Percentiles rank a stretch among this genome's conserved stretches.
phyloP scores from a whole-genome alignment of 1,140 invertebrate species.

The Coboldia fuscipes region DNA sequence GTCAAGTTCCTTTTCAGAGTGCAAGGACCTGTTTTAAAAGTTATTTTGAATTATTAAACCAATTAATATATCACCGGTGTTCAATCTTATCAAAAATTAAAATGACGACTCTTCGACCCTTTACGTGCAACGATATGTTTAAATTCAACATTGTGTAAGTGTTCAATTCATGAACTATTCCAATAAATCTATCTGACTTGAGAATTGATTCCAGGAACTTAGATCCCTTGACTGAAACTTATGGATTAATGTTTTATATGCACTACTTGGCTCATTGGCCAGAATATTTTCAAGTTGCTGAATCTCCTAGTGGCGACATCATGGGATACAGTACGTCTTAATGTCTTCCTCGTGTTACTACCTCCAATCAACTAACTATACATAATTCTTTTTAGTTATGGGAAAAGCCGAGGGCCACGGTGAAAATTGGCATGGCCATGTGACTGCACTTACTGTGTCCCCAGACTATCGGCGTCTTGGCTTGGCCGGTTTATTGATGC shows the following conservation, averaged over 20 bases:
- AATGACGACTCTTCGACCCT: slow-evolving; percentile 86
- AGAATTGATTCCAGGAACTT: slow-evolving; percentile 63
- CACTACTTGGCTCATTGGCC: slow-evolving; percentile 97
- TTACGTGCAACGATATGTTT: slow-evolving; percentile 86
- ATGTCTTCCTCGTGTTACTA: neutral
- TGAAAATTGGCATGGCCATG: slow-evolving; percentile 97
- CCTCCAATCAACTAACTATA: no score
- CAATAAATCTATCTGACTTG: slow-evolving; percentile 9
- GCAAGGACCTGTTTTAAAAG: no score
- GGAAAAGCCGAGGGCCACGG: slow-evolving; percentile 91
- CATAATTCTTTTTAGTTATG: slow-evolving; percentile 66
- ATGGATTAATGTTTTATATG: slow-evolving; percentile 93
- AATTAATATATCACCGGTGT: no score
- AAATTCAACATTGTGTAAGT: slow-evolving; percentile 92
- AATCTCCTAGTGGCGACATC: slow-evolving; percentile 83
- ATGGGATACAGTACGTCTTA: slow-evolving; percentile 91
- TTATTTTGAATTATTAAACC: no score
- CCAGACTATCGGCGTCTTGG: slow-evolving; percentile 80
- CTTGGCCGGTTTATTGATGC: slow-evolving; percentile 87
- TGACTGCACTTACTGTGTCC: slow-evolving; percentile 92
- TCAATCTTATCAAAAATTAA: slow-evolving; percentile 3
- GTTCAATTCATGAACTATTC: neutral
- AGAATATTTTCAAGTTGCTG: slow-evolving; percentile 95
- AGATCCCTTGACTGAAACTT: slow-evolving; percentile 93
- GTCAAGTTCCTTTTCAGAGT: no score